phyloP scores from a whole-genome alignment of 2,113 vertebrate genomes.

The Tetraodon nigroviridis region DNA sequence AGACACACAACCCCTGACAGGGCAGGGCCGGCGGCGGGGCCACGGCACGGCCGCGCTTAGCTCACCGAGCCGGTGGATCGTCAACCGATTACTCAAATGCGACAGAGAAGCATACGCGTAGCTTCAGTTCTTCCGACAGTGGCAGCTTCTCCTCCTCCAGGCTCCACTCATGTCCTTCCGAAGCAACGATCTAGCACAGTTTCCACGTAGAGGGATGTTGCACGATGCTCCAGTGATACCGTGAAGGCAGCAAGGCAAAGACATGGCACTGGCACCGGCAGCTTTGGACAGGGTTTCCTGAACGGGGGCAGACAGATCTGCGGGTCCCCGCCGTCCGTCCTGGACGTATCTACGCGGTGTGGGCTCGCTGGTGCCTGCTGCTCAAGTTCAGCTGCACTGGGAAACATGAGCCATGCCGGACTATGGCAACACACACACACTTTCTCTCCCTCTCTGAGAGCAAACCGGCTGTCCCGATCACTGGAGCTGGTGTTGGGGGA shows the following conservation, averaged over 20 bases:
- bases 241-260: constrained; percentile 60
- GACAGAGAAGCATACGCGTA: constrained; percentile 21
- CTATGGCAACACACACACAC: constrained; percentile 75
- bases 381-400: constrained; percentile 74
- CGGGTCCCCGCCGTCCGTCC: constrained; percentile 32
- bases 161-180: constrained; percentile 15
- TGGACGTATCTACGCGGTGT: constrained; percentile 46
- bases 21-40: constrained; percentile 32
- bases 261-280: constrained; percentile 60
- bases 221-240: constrained; percentile 49
- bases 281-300: constrained; percentile 46
- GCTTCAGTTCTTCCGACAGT: background rate
- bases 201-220: constrained; percentile 32
- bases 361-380: constrained; percentile 62
- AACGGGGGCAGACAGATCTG: constrained; percentile 57
- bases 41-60: background rate
- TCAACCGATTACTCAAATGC: constrained; percentile 10
- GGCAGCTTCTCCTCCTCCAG: constrained; percentile 3
- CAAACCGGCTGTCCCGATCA: constrained; percentile 75
- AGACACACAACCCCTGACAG: constrained; percentile 37
- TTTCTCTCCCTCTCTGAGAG: constrained; percentile 30
- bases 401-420: constrained; percentile 86
- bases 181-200: constrained; percentile 45
- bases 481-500: constrained; percentile 51
- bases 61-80: constrained; percentile 2